Conservation (phyloP, 92 coral and sea anemone species). For the Paragorgia papillata region DNA sequence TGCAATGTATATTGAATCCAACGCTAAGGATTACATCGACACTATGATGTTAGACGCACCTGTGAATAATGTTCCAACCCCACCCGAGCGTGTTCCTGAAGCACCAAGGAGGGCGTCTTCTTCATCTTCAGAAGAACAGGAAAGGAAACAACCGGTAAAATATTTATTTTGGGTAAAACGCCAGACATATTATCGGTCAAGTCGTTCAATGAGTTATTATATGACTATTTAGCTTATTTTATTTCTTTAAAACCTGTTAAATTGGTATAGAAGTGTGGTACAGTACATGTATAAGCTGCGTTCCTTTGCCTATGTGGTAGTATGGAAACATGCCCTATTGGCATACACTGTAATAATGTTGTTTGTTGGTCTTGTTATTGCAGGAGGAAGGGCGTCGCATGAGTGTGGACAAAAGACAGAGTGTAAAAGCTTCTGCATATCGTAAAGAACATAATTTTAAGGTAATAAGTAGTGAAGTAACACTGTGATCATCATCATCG, state of each 20-base stretch:
- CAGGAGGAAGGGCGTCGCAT: slow-evolving; percentile 66
- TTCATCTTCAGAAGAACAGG: slow-evolving; percentile 5
- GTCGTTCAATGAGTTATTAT: no score
- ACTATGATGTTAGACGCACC: slow-evolving; percentile 80
- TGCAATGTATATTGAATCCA: slow-evolving; percentile 89
- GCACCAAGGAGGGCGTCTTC: slow-evolving; percentile 8
- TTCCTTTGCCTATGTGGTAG: no score
- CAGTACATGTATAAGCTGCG: no score
- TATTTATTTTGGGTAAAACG: background rate
- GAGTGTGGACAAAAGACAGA: slow-evolving; percentile 79
- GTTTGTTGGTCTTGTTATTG: background rate
- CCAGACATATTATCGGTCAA: no score
- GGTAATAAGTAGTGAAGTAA: slow-evolving; percentile 53
- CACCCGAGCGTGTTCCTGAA: background rate
- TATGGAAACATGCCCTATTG: no score
- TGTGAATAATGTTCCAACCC: background rate
- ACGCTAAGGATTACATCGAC: slow-evolving; percentile 95
- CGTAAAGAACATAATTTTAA: slow-evolving; percentile 84
- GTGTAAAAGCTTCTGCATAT: slow-evolving; percentile 86
- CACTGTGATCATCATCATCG: no score
- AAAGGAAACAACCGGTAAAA: background rate
- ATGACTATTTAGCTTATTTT: no score
- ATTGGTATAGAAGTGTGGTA: no score
- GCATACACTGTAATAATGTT: no score
- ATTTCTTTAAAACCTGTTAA: no score